Conservation (phyloP, 1,140 invertebrate species). For the Brachionus paranguensis region DNA sequence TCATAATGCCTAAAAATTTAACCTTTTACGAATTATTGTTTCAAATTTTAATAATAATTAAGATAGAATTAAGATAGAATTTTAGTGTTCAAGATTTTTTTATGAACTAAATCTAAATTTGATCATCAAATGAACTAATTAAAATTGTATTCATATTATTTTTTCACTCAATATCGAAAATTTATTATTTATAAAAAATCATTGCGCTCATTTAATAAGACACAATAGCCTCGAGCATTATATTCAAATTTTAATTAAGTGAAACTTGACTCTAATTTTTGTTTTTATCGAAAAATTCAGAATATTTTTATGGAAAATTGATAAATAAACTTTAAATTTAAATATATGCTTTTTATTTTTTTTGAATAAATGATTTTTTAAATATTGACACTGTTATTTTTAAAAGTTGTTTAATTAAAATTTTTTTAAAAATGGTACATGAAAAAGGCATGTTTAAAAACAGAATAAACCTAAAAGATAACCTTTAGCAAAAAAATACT, state of each 20-base stretch:
- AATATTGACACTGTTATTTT: conserved; percentile 1
- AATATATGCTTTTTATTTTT: neutral
- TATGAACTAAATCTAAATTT: too few species aligned
- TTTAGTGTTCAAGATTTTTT: too few species aligned
- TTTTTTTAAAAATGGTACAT: neutral
- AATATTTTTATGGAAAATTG: neutral
- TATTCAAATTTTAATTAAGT: neutral
- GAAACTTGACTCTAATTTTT: neutral
- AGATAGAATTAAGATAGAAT: too few species aligned
- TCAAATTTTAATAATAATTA: too few species aligned
- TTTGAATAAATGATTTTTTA: neutral
- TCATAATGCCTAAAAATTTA: too few species aligned
- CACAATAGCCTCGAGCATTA: neutral
- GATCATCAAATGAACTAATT: too few species aligned
- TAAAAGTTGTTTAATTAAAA: neutral
- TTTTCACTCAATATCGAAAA: neutral
- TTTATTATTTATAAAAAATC: neutral
- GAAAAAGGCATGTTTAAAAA: neutral
- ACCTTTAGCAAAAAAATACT: neutral
- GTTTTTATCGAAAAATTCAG: neutral
- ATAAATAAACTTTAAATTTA: neutral
- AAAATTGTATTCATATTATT: neutral
- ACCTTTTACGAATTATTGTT: too few species aligned
- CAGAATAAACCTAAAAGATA: neutral
- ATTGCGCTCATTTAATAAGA: neutral